phyloP scores from a whole-genome alignment of 1,140 invertebrate genomes.

The Nephila pilipes region DNA sequence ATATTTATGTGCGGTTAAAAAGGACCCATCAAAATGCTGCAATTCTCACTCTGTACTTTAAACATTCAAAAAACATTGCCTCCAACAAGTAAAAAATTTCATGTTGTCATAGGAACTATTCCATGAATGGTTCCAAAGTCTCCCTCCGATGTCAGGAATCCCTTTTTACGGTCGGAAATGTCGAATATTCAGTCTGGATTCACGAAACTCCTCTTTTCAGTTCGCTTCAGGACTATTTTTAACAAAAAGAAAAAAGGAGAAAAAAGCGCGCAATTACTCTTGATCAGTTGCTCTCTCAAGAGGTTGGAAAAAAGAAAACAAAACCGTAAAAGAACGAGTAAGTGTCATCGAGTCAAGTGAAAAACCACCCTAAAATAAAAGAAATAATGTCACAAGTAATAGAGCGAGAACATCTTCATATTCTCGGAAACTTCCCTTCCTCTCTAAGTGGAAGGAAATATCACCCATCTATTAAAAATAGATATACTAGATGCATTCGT shows the following conservation, averaged over 20 bases:
- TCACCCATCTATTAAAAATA: conserved; percentile 1
- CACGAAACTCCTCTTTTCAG: neutral
- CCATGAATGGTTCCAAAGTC: too few relatives aligned
- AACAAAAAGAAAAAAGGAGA: neutral
- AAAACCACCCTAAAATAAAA: neutral
- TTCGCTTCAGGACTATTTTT: neutral
- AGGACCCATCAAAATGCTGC: too few relatives aligned
- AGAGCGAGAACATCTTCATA: conserved; percentile 27
- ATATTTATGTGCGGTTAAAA: too few relatives aligned
- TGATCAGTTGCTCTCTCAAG: conserved; percentile 14
- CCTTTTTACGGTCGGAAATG: neutral
- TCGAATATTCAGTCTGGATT: neutral
- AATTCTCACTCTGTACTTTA: too few relatives aligned
- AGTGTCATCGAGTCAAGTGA: neutral
- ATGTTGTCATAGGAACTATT: too few relatives aligned
- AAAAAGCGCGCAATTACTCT: conserved; percentile 3
- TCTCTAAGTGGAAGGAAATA: neutral
- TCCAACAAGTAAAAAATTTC: too few relatives aligned
- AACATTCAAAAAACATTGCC: too few relatives aligned
- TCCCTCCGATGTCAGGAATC: neutral
- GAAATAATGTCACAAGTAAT: conserved; percentile 23
- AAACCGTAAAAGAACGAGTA: neutral
- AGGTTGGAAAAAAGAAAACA: neutral
- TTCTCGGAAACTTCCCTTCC: neutral
- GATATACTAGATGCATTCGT: neutral